Percentiles rank a stretch among this genome's conserved stretches.
These are phyloP conservation scores for Choreutis nemorana DNA, from an alignment of 2,888 invertebrate species.

Conservation along the genomic window DNA sequence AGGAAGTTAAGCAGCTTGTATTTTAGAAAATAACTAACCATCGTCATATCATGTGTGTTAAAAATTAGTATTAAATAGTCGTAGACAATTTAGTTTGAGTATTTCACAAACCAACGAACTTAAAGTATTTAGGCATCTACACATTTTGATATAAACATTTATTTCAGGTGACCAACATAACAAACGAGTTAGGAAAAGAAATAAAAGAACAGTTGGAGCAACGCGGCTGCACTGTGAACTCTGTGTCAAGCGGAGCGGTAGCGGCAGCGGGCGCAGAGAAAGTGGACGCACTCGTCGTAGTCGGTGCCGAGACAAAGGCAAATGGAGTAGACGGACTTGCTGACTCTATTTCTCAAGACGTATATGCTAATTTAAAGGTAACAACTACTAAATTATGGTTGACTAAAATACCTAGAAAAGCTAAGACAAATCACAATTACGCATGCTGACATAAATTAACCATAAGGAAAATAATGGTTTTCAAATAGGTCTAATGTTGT, in stretches of 20 bases:
- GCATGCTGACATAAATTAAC: background rate
- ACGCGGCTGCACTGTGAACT: constrained; percentile 19
- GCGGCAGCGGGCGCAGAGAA: constrained; percentile 10
- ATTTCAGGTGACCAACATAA: constrained; percentile 42
- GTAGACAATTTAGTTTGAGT: too few species aligned
- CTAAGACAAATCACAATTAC: too few species aligned
- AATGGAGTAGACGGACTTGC: constrained; percentile 32
- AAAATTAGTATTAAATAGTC: too few species aligned
- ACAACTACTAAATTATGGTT: too few species aligned
- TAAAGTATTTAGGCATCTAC: too few species aligned
- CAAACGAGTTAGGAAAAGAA: constrained; percentile 31
- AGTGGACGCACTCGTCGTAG: constrained; percentile 41
- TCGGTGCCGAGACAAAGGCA: constrained; percentile 31
- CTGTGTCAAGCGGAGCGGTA: constrained; percentile 15
- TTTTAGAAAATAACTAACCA: too few species aligned
- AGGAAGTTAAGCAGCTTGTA: too few species aligned
- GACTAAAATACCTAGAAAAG: too few species aligned
- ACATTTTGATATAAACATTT: too few species aligned
- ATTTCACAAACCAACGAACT: too few species aligned
- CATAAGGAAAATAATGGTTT: too few species aligned
- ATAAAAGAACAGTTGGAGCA: constrained; percentile 29
- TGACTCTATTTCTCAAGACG: constrained; percentile 34
- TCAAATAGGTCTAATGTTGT: background rate
- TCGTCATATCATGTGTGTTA: too few species aligned
- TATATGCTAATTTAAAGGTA: constrained; percentile 46